Conservation (phyloP, 2,888 invertebrate species). For the Rhaphigaster nebulosa region DNA sequence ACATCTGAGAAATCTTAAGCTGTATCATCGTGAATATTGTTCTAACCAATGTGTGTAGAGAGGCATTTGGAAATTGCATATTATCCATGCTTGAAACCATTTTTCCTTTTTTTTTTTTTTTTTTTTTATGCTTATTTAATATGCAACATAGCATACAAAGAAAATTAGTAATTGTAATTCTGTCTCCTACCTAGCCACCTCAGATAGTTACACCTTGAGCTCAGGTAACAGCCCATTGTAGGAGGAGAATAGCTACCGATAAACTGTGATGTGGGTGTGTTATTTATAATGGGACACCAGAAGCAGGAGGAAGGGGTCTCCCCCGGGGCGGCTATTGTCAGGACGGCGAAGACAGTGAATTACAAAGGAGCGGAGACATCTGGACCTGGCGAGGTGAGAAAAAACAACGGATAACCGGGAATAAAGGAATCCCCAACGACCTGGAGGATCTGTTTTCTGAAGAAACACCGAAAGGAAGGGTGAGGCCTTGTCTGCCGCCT, state of each 20-base stretch:
- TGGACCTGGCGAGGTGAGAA: slow-evolving; percentile 31
- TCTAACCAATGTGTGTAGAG: no score
- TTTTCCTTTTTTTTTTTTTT: no score
- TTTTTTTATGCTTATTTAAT: not conserved
- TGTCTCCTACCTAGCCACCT: not conserved
- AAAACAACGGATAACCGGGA: slow-evolving; percentile 46
- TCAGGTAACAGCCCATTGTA: slow-evolving; percentile 46
- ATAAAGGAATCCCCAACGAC: slow-evolving; percentile 44
- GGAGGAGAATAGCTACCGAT: slow-evolving; percentile 40
- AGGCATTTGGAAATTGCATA: no score
- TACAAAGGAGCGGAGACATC: slow-evolving; percentile 39
- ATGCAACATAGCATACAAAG: not conserved
- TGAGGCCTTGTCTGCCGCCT: slow-evolving; percentile 14
- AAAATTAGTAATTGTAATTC: slow-evolving; percentile 41
- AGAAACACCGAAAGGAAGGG: slow-evolving; percentile 37
- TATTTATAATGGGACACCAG: slow-evolving; percentile 48
- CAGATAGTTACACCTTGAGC: slow-evolving; percentile 33
- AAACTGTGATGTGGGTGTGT: slow-evolving; percentile 44
- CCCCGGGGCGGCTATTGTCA: slow-evolving; percentile 1
- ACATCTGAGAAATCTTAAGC: no score
- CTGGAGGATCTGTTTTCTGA: slow-evolving; percentile 30
- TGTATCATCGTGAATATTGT: no score
- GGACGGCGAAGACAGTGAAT: not conserved
- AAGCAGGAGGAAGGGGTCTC: slow-evolving; percentile 45
- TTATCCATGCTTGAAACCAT: no score